Percentiles rank a stretch among this genome's conserved stretches.
phyloP scores from a whole-genome alignment of 2,797 vertebrate genomes.

The Peromyscus attwateri region DNA sequence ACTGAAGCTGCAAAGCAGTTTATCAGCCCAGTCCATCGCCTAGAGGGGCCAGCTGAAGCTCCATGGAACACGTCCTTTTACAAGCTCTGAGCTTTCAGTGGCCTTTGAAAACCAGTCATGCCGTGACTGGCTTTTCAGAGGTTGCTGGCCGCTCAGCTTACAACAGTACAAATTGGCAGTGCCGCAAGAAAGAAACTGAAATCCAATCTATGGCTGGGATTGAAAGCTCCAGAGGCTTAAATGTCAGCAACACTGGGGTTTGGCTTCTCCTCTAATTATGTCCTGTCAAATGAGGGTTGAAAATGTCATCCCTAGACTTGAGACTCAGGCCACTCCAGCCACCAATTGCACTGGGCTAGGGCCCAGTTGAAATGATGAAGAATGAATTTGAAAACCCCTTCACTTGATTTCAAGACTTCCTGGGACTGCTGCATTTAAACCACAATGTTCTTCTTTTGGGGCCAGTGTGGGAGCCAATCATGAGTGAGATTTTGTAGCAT shows the following conservation, averaged over 20 bases:
- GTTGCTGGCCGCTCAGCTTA: slow-evolving; percentile 46
- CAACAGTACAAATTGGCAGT: slow-evolving; percentile 49
- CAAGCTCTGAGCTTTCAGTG: slow-evolving; percentile 68
- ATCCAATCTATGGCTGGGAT: slow-evolving; percentile 48
- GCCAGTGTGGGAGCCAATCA: slow-evolving; percentile 63
- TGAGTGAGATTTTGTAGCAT: slow-evolving; percentile 77
- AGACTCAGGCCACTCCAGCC: neutral
- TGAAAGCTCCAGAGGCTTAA: slow-evolving; percentile 49
- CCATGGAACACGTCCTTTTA: slow-evolving; percentile 54
- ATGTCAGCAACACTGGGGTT: slow-evolving; percentile 57
- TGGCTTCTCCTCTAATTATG: slow-evolving; percentile 71
- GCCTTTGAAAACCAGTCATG: slow-evolving; percentile 55
- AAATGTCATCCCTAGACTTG: slow-evolving; percentile 40
- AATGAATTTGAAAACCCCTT: slow-evolving; percentile 70
- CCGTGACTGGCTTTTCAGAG: slow-evolving; percentile 62
- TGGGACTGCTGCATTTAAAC: slow-evolving; percentile 62
- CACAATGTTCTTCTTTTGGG: slow-evolving; percentile 74
- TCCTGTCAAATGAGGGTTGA: neutral
- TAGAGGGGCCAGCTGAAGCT: slow-evolving; percentile 68
- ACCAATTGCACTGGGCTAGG: slow-evolving; percentile 13
- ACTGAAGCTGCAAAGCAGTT: slow-evolving; percentile 66
- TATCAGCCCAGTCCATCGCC: slow-evolving; percentile 61
- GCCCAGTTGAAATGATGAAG: slow-evolving; percentile 27
- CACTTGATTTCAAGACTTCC: slow-evolving; percentile 69
- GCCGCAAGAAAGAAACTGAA: slow-evolving; percentile 71